A percentile compares a stretch with the other conserved stretches of the same genome.
These are phyloP conservation scores for Nesidiocoris tenuis DNA, from an alignment of 2,888 invertebrate species.

Conservation along the genomic window DNA sequence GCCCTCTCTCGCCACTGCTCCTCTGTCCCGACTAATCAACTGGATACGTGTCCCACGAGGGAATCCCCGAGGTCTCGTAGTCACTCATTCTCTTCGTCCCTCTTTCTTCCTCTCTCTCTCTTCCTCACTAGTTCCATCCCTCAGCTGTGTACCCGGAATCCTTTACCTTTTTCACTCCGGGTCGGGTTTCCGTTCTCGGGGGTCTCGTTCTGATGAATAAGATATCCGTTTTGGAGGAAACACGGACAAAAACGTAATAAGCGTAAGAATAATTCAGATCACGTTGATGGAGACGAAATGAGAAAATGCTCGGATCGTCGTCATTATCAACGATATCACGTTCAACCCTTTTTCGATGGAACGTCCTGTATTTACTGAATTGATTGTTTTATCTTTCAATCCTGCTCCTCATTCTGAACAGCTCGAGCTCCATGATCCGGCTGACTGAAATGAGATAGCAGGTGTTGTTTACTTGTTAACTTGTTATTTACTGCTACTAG, in stretches of 20 bases:
- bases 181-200: conserved; percentile 3
- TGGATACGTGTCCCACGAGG: conserved; percentile 28
- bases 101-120: background rate
- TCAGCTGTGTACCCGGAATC: background rate
- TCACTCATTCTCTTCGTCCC: background rate
- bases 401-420: no score
- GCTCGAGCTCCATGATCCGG: no score
- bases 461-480: no score
- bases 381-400: no score
- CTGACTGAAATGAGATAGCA: no score
- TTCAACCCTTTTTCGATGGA: no score
- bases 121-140: background rate
- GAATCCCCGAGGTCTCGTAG: background rate
- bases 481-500: no score
- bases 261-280: background rate
- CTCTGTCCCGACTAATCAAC: conserved; percentile 34
- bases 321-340: no score
- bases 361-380: no score
- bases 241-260: background rate
- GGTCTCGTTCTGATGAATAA: conserved; percentile 24
- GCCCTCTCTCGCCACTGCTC: background rate
- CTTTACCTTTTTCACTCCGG: background rate
- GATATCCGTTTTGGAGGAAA: background rate
- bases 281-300: background rate
- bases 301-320: no score